Evolutionary conservation across 2,888 invertebrate species (phyloP), one percentile per base, ranked within the genome.

Genomic region (Oscheius sp.): DNA sequence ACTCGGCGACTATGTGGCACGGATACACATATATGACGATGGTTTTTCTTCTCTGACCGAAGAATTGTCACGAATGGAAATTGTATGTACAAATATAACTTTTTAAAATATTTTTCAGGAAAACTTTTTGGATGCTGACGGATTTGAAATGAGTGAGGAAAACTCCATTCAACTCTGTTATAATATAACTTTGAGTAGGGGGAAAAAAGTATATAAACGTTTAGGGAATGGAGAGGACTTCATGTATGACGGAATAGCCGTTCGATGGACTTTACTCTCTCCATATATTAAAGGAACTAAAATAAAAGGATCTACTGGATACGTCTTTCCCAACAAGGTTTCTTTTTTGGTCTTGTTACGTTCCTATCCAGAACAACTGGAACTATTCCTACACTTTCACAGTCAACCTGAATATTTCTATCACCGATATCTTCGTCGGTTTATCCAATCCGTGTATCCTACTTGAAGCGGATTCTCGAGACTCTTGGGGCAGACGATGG

Each of bases 401-500:
- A 3, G 14, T 26, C n/a, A 36, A 22, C 12, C 24, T 62, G 20
- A 28, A 22, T 8, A 50, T 62, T 47, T 30, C 49, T 2, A 33
- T 62, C 6, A 20, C 36, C 12, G 36, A 44, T 14, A 33, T 49
- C 9, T 8, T 17, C 9, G 30, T 47, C 14, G 49, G 50, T 14
- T 17, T 50, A 14, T 32, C 49, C 0, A 62, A 62, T 36, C 67
- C 67, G 3, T 47, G n/a, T n/a, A 20, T 67, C 14, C 9, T 67
- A 9, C n/a, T 67, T n/a, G 44, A 47, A 20, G 38, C 49, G 17
- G 22, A 32, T 28, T 67, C 67, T 24, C 36, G 50, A 51, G 67
- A 67, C 36, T 30, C 14, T 36, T 67, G 67, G 67, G 67, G 67
- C 9, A 47, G 61, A 28, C 50, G 47, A 32, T 67, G 56, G 57